Evolutionary conservation across 2,113 vertebrate genomes (phyloP), one percentile per base, ranked within the genome.

Genomic region (Corythaeola cristata): DNA sequence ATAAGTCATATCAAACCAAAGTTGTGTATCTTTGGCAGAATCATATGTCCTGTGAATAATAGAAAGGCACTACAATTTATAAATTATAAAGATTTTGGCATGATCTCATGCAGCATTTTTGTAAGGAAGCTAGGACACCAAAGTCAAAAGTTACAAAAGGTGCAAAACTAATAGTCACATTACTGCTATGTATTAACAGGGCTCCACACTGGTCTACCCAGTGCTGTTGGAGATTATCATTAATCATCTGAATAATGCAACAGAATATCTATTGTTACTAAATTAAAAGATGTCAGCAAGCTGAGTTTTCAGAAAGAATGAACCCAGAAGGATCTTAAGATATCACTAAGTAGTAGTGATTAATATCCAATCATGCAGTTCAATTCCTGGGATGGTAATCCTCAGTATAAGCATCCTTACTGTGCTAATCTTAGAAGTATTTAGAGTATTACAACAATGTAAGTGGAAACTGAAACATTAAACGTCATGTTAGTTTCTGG

Each of bases 181-280:
- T 66, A 24, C 32, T 59, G 32, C 32, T 77, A 2, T 15, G 23
- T 11, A 33, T 55, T 95, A 94, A 32, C 3, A 15, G 63, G 55
- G 27, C 20, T 77, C 63, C 45, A 35, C 12, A 37, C 52, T 55
- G 59, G 8, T 32, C 82, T 80, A 39, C 35, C 21, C 37, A 23
- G 59, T 32, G 39, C 55, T 89, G 72, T 5, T 74, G 52, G 28
- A 86, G 60, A 86, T 59, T 84, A 90, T 86, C 83, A 95, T 96
- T 96, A 92, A 90, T 96, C 90, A 74, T 71, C 83, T 92, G 63
- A 96, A 93, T 95, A 96, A 96, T 81, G 75, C 79, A 96, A n/a
- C 32, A 93, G 72, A 74, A 92, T 41, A 74, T 50, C 75, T 35
- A 74, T 84, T 85, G 64, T 93, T 86, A 90, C 59, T 66, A 93